Conservation (phyloP, 2,888 invertebrate genomes). For the Pandemis cinnamomeana region DNA sequence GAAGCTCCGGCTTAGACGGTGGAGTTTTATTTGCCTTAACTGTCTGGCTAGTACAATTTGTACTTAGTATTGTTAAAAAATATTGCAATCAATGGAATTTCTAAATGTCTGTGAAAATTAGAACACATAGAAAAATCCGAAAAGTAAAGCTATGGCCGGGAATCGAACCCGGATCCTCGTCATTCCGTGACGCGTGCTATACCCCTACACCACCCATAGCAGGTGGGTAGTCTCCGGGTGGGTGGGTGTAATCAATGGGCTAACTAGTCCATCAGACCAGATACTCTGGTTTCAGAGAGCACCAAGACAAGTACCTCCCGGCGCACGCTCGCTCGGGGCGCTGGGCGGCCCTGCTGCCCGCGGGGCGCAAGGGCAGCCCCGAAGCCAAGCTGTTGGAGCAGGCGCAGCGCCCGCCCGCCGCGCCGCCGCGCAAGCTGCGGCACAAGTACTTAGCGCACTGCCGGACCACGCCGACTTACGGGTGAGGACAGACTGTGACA, state of each 20-base stretch:
- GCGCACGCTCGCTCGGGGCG: conserved; percentile 89
- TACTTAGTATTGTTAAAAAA: too few relatives aligned
- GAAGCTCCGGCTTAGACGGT: too few relatives aligned
- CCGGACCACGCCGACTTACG: conserved; percentile 95
- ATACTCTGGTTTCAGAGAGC: conserved; percentile 83
- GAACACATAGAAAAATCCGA: too few relatives aligned
- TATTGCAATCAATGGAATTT: too few relatives aligned
- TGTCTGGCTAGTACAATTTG: too few relatives aligned
- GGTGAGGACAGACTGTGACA: conserved; percentile 74
- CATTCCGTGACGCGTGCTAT: too few relatives aligned
- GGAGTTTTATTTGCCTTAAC: too few relatives aligned
- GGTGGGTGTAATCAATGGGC: not conserved
- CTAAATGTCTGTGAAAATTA: too few relatives aligned
- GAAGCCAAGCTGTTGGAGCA: conserved; percentile 94
- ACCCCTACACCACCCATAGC: too few relatives aligned
- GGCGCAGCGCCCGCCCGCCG: conserved; percentile 92
- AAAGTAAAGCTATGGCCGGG: too few relatives aligned
- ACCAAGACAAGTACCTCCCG: conserved; percentile 91
- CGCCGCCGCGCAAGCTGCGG: conserved; percentile 92
- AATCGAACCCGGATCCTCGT: too few relatives aligned
- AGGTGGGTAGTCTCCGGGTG: too few relatives aligned
- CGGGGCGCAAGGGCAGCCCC: conserved; percentile 92
- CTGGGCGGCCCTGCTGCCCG: conserved; percentile 87
- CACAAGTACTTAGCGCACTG: conserved; percentile 96
- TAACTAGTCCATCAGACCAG: not conserved